These are phyloP conservation scores for Leptonema lineaticorne DNA, from an alignment of 1,140 invertebrate species.

Conservation along the genomic window DNA sequence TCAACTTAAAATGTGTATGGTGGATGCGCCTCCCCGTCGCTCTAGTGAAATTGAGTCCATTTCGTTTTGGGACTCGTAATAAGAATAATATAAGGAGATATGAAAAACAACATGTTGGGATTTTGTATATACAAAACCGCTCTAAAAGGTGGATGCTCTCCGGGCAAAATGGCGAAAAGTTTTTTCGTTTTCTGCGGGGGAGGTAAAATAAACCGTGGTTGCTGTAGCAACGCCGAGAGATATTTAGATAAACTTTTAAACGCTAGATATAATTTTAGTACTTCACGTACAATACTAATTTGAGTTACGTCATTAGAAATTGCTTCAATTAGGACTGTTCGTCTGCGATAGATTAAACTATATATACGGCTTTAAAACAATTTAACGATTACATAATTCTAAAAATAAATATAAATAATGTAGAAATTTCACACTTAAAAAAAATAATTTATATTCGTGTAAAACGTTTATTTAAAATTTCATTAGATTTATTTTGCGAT, in stretches of 20 bases:
- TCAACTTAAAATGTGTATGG: conserved; percentile 36
- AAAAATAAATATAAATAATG: too few species aligned
- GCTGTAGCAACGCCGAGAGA: neutral
- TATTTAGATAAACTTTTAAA: neutral
- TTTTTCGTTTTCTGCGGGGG: conserved; percentile 9
- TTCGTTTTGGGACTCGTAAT: conserved; percentile 41
- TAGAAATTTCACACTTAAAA: too few species aligned
- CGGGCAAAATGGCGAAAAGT: conserved; percentile 5
- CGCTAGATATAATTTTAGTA: too few species aligned
- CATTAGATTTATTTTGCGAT: too few species aligned
- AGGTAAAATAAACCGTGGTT: neutral
- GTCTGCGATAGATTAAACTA: too few species aligned
- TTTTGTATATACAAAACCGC: conserved; percentile 31
- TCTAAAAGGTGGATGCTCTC: conserved; percentile 16
- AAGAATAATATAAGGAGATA: conserved; percentile 42
- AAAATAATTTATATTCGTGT: too few species aligned
- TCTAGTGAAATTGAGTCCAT: conserved; percentile 42
- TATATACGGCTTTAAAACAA: too few species aligned
- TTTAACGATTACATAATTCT: too few species aligned
- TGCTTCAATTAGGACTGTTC: too few species aligned
- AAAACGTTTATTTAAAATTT: too few species aligned
- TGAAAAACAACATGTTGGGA: conserved; percentile 43
- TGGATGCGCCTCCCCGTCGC: conserved; percentile 20
- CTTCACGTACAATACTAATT: too few species aligned
- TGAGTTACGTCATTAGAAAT: too few species aligned